Percentiles rank a stretch among this genome's conserved stretches.
Evolutionary conservation across 2,797 vertebrate genomes (phyloP).

Genomic region (Chaetophractus vellerosus): DNA sequence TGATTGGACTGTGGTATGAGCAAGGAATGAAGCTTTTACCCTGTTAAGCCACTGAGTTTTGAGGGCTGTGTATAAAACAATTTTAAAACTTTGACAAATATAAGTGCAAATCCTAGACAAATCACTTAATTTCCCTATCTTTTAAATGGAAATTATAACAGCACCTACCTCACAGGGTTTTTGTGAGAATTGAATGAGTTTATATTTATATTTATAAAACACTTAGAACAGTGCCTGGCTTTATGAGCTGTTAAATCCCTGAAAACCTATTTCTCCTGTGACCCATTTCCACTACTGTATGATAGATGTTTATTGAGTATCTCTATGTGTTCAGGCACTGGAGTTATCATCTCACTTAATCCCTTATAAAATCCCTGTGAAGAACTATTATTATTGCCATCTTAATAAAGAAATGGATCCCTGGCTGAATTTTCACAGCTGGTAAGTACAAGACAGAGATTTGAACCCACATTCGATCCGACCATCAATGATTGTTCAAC

Average conservation of each 20-base stretch:
- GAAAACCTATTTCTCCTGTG: not conserved
- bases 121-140: slow-evolving; percentile 35
- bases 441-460: not conserved
- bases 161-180: not conserved
- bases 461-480: not conserved
- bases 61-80: slow-evolving; percentile 8
- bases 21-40: not conserved
- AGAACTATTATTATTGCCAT: not conserved
- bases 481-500: not conserved
- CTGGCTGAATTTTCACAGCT: not conserved
- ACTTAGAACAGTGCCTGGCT: not conserved
- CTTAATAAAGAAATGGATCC: not conserved
- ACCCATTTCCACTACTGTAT: not conserved
- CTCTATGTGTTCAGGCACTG: not conserved
- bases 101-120: not conserved
- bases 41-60: not conserved
- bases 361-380: not conserved
- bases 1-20: not conserved
- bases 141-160: slow-evolving; percentile 12
- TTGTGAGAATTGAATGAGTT: not conserved
- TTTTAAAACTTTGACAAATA: not conserved
- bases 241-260: not conserved
- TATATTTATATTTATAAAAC: not conserved
- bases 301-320: not conserved
- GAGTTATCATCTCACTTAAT: not conserved